Conservation (phyloP, 1,140 invertebrate species). For the Hyposmocoma kahamanoa region DNA sequence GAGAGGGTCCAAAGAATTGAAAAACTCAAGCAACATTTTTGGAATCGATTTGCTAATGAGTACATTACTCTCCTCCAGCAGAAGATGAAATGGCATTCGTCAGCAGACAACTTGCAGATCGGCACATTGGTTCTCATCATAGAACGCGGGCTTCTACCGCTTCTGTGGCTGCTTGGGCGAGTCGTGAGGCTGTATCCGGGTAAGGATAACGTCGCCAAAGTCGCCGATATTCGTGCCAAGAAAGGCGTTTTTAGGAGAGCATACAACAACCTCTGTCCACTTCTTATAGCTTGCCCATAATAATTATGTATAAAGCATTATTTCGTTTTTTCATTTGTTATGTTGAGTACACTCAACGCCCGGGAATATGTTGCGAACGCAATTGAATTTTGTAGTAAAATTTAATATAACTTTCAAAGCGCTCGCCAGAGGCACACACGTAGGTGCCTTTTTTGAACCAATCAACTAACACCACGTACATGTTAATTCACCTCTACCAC, state of each 20-base stretch:
- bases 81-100: constrained; percentile 15
- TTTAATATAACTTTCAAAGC: no score
- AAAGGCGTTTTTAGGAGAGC: constrained; percentile 18
- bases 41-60: constrained; percentile 14
- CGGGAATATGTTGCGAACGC: no score
- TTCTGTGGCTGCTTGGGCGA: constrained; percentile 30
- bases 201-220: constrained; percentile 22
- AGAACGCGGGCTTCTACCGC: constrained; percentile 14
- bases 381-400: no score
- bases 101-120: background rate
- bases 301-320: no score
- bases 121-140: constrained; percentile 17
- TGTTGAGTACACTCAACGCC: no score
- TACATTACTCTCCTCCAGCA: constrained; percentile 23
- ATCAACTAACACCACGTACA: no score
- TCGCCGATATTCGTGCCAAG: constrained; percentile 26
- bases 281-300: no score
- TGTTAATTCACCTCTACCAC: no score
- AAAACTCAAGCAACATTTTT: constrained; percentile 21
- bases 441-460: no score
- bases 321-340: no score
- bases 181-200: constrained; percentile 26
- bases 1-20: constrained; percentile 15
- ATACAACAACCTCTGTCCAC: constrained; percentile 19
- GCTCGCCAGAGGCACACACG: no score